These are phyloP conservation scores for Limnephilus lunatus DNA, from an alignment of 2,888 invertebrate genomes.

Conservation along the genomic window DNA sequence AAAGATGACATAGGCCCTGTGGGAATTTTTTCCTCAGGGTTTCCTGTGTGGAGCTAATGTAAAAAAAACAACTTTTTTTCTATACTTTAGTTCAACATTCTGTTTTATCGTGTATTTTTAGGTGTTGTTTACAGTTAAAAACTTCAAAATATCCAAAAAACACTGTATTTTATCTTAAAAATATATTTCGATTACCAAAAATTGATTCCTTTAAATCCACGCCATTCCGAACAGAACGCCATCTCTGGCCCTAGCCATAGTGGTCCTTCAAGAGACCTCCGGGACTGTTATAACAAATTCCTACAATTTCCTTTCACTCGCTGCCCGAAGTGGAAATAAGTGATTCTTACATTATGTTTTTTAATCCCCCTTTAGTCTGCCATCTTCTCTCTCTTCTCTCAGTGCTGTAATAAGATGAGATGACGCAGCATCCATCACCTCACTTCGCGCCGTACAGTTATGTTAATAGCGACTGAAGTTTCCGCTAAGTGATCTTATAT, in stretches of 20 bases:
- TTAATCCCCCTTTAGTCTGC: neutral
- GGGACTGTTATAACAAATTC: neutral
- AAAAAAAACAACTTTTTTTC: too few relatives aligned
- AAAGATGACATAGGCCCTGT: too few relatives aligned
- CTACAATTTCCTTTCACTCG: neutral
- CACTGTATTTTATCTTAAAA: too few relatives aligned
- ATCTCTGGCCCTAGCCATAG: neutral
- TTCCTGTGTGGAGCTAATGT: too few relatives aligned
- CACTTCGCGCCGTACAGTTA: neutral
- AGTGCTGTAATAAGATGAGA: neutral
- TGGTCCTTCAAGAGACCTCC: neutral
- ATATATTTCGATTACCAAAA: too few relatives aligned
- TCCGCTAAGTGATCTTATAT: neutral
- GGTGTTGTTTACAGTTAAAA: too few relatives aligned
- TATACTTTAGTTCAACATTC: too few relatives aligned
- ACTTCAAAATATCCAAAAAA: too few relatives aligned
- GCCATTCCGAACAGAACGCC: neutral
- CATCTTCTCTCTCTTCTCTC: neutral
- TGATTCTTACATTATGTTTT: neutral
- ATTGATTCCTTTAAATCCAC: neutral
- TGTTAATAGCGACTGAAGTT: neutral
- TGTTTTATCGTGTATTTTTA: too few relatives aligned
- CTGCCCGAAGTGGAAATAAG: neutral
- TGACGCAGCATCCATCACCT: neutral
- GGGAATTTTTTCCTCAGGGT: too few relatives aligned